phyloP scores from a whole-genome alignment of 1,140 invertebrate genomes.

The Scaptomyza graminum region DNA sequence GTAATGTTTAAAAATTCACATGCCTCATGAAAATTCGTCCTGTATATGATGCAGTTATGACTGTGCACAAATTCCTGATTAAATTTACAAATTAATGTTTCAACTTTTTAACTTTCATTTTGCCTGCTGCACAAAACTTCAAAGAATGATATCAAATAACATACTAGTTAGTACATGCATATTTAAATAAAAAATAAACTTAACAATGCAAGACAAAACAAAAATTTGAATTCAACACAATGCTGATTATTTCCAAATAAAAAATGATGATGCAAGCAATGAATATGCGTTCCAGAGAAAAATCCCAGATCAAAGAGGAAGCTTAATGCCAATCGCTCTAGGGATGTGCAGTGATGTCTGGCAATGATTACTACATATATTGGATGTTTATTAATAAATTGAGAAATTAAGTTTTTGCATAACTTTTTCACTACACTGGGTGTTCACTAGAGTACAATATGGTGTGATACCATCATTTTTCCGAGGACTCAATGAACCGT shows the following conservation, averaged over 20 bases:
- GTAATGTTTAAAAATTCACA: not conserved
- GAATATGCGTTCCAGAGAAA: too few species aligned
- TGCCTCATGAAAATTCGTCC: too few species aligned
- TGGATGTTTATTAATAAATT: not conserved
- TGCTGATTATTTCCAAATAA: not conserved
- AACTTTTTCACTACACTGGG: too few species aligned
- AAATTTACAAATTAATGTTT: not conserved
- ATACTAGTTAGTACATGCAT: not conserved
- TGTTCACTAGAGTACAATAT: too few species aligned
- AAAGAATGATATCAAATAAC: conserved; percentile 4
- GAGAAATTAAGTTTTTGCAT: too few species aligned
- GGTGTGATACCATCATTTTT: too few species aligned
- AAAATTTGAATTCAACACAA: not conserved
- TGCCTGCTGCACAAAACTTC: not conserved
- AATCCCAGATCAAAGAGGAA: too few species aligned
- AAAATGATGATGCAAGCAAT: not conserved
- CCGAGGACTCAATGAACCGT: not conserved
- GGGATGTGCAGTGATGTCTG: too few species aligned
- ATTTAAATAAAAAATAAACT: not conserved
- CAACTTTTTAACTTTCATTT: not conserved
- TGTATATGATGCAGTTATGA: not conserved
- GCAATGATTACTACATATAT: not conserved
- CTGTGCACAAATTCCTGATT: not conserved
- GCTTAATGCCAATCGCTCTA: too few species aligned
- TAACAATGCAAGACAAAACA: not conserved